phyloP scores from a whole-genome alignment of 2,888 invertebrate species.

The Melanargia galathea region DNA sequence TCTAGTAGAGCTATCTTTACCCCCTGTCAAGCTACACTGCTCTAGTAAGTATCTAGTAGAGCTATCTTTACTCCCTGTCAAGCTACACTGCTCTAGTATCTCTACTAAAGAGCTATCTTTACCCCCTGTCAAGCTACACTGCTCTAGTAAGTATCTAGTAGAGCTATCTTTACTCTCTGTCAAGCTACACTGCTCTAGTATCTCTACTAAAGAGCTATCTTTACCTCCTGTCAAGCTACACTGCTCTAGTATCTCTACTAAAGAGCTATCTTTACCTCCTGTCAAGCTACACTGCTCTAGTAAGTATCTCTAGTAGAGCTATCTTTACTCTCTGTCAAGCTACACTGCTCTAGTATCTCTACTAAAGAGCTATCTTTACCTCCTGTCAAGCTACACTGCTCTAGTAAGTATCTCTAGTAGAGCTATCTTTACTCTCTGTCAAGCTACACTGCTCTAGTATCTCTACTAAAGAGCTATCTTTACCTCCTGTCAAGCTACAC shows the following conservation, averaged over 20 bases:
- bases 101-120: constrained; percentile 97
- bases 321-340: constrained; percentile 98
- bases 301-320: no score
- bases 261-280: constrained; percentile 98
- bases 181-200: constrained; percentile 99
- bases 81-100: constrained; percentile 99
- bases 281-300: constrained; percentile 99
- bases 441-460: constrained; percentile 99
- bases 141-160: no score
- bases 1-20: constrained; percentile 96
- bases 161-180: constrained; percentile 99
- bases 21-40: constrained; percentile 99
- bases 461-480: constrained; percentile 96
- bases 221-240: constrained; percentile 99
- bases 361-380: constrained; percentile 98
- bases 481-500: constrained; percentile 99
- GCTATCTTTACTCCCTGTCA: constrained; percentile 98
- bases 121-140: constrained; percentile 99
- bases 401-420: no score
- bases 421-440: constrained; percentile 98
- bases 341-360: constrained; percentile 99
- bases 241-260: constrained; percentile 99
- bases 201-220: constrained; percentile 97
- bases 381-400: constrained; percentile 99
- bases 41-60: no score